These are phyloP conservation scores for Frankliniella intonsa DNA, from an alignment of 2,888 invertebrate genomes.

Conservation along the genomic window DNA sequence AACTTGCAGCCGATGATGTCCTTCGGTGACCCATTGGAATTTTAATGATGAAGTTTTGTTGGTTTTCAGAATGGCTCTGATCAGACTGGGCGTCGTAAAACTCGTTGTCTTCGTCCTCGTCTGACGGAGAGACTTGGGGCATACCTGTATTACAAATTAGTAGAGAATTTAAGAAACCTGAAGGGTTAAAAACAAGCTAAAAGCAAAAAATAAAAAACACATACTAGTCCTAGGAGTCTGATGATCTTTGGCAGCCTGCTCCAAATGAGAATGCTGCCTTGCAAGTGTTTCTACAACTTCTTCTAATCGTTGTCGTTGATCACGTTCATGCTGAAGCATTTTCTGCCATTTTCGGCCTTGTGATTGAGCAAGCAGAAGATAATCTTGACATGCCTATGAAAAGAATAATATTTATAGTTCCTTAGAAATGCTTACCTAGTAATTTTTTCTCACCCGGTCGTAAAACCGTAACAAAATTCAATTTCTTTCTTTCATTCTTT, in stretches of 20 bases:
- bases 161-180: neutral
- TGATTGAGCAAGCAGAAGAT: slow-evolving; percentile 80
- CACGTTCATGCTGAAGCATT: slow-evolving; percentile 88
- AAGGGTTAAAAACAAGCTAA: slow-evolving; percentile 11
- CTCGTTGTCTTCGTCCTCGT: slow-evolving; percentile 57
- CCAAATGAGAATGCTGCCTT: slow-evolving; percentile 91
- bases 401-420: too few species aligned
- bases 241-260: slow-evolving; percentile 69
- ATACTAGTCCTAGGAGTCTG: slow-evolving; percentile 42
- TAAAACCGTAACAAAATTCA: too few species aligned
- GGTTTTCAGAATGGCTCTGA: slow-evolving; percentile 37
- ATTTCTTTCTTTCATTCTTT: too few species aligned
- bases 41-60: slow-evolving; percentile 42
- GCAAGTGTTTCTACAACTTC: slow-evolving; percentile 98
- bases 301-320: slow-evolving; percentile 85
- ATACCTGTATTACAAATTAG: slow-evolving; percentile 29
- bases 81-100: slow-evolving; percentile 59
- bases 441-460: too few species aligned
- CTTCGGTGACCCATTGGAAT: slow-evolving; percentile 44
- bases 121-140: slow-evolving; percentile 50
- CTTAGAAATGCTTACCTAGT: too few species aligned
- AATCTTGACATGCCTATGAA: slow-evolving; percentile 81
- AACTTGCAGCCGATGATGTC: slow-evolving; percentile 43
- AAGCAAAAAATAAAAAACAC: neutral
- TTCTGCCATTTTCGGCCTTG: slow-evolving; percentile 92